Percentiles rank a stretch among this genome's conserved stretches.
phyloP scores from a whole-genome alignment of 2,113 vertebrate genomes.

The Naja naja region DNA sequence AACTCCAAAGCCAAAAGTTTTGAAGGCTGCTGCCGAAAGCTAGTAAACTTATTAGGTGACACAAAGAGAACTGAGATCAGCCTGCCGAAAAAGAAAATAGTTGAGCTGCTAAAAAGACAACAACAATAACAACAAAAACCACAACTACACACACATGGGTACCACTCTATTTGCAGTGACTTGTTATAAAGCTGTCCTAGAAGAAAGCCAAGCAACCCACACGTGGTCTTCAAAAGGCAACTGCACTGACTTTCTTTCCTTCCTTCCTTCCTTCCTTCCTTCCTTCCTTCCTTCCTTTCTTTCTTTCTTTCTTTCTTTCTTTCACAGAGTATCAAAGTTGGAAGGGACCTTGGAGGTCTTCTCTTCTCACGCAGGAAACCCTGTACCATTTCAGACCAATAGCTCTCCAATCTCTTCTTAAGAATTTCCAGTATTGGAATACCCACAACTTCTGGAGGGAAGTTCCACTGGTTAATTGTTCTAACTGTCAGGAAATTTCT shows the following conservation, averaged over 20 bases:
- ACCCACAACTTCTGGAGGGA: neutral
- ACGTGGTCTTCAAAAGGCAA: neutral
- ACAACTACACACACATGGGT: neutral
- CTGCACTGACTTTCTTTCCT: too few relatives aligned
- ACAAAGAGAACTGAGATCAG: constrained; percentile 58
- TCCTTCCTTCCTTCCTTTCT: too few relatives aligned
- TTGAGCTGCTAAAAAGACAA: constrained; percentile 52
- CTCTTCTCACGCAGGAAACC: neutral
- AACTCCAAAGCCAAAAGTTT: neutral
- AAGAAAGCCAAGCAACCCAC: constrained; percentile 53
- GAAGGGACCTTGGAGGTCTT: neutral
- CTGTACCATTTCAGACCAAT: neutral
- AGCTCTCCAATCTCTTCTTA: neutral
- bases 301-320: too few relatives aligned
- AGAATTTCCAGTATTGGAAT: neutral
- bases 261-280: too few relatives aligned
- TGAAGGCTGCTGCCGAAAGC: neutral
- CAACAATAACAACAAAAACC: constrained; percentile 14
- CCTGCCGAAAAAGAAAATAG: constrained; percentile 61
- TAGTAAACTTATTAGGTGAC: constrained; percentile 57
- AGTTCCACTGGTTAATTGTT: neutral
- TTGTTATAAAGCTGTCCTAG: constrained; percentile 52
- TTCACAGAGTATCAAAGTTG: neutral
- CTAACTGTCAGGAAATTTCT: too few relatives aligned
- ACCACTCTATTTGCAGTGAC: constrained; percentile 55